phyloP scores from a whole-genome alignment of 2,113 vertebrate genomes.

The Cyprinodon variegatus region DNA sequence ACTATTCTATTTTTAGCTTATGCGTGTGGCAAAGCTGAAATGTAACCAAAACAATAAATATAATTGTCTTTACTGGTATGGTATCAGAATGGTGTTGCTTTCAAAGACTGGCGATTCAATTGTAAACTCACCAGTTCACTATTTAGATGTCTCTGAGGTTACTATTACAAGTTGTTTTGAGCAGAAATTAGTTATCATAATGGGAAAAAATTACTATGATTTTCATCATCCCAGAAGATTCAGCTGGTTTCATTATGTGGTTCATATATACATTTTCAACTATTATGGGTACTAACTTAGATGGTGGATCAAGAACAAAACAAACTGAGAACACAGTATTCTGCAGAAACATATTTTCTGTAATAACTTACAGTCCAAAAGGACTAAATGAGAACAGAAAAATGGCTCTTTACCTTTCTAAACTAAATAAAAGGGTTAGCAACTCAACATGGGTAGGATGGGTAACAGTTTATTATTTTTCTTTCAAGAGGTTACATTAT shows the following conservation, averaged over 20 bases:
- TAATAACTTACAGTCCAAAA: too few relatives aligned
- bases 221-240: too few relatives aligned
- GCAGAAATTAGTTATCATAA: conserved; percentile 14
- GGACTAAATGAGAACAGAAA: too few relatives aligned
- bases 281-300: too few relatives aligned
- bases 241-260: too few relatives aligned
- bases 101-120: conserved; percentile 24
- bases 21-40: conserved; percentile 30
- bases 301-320: too few relatives aligned
- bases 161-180: conserved; percentile 23
- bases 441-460: neutral
- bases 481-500: neutral
- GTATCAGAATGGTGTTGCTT: conserved; percentile 40
- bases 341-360: too few relatives aligned
- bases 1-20: conserved; percentile 14
- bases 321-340: too few relatives aligned
- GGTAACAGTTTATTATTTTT: neutral
- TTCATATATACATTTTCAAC: too few relatives aligned
- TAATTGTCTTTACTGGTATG: conserved; percentile 21
- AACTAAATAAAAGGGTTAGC: neutral
- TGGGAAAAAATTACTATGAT: neutral
- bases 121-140: conserved; percentile 30
- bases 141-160: conserved; percentile 14
- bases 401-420: neutral
- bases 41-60: conserved; percentile 55